A percentile compares a stretch with the other conserved stretches of the same genome.
Conservation (phyloP, 2,113 vertebrate species). For the Daboia siamensis region DNA sequence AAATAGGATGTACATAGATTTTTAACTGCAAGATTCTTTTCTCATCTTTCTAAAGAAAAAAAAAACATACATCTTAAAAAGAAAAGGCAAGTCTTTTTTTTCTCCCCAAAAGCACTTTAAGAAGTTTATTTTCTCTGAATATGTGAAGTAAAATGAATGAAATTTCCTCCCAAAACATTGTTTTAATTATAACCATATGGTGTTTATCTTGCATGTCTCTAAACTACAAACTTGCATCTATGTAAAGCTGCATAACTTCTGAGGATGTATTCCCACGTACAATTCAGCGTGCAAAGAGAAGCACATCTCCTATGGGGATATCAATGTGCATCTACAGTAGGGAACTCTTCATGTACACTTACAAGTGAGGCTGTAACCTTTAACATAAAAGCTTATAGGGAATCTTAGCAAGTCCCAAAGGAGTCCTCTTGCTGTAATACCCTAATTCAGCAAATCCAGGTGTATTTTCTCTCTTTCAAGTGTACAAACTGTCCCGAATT, state of each 20-base stretch:
- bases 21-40: not conserved
- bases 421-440: not conserved
- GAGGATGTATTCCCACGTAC: not conserved
- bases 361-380: not conserved
- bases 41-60: not conserved
- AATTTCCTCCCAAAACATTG: not conserved
- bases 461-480: not conserved
- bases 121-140: not conserved
- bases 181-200: not conserved
- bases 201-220: not conserved
- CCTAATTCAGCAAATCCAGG: not conserved
- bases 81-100: not conserved
- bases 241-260: not conserved
- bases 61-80: not conserved
- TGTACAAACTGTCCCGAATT: not conserved
- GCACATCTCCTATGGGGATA: not conserved
- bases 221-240: not conserved
- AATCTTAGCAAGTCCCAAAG: not conserved
- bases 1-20: not conserved
- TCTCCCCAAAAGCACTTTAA: not conserved
- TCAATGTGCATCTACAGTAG: not conserved
- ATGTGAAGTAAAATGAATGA: not conserved
- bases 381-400: not conserved
- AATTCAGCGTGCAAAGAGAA: not conserved
- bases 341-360: not conserved